Evolutionary conservation across 2,797 vertebrate species (phyloP).

Genomic region (Bradypus variegatus): DNA sequence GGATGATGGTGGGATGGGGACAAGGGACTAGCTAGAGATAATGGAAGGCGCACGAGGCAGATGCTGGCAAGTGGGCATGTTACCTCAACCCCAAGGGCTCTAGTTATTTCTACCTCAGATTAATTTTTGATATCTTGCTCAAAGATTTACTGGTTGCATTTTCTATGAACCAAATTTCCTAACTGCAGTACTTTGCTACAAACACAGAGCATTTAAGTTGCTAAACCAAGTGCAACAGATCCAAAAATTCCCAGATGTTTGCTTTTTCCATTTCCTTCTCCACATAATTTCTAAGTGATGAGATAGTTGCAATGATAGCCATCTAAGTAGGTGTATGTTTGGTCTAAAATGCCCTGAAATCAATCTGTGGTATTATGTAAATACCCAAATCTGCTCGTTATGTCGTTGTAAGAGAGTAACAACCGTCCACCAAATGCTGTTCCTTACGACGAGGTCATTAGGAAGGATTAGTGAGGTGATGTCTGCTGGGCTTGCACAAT

Average conservation of each 20-base stretch:
- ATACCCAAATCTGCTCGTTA: constrained; percentile 64
- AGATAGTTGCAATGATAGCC: constrained; percentile 60
- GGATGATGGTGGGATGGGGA: neutral
- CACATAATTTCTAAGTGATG: constrained; percentile 50
- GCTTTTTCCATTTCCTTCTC: constrained; percentile 16
- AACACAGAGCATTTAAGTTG: constrained; percentile 11
- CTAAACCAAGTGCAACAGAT: neutral
- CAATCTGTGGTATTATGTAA: constrained; percentile 63
- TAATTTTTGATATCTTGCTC: neutral
- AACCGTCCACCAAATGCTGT: constrained; percentile 44
- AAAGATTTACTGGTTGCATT: constrained; percentile 15
- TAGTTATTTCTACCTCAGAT: neutral
- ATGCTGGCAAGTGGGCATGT: neutral
- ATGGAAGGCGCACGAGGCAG: neutral
- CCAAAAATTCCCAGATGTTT: neutral
- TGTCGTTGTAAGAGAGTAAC: constrained; percentile 50
- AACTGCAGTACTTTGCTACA: constrained; percentile 2
- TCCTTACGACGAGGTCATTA: constrained; percentile 66
- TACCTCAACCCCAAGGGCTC: neutral
- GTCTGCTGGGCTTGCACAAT: constrained; percentile 70
- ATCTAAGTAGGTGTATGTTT: constrained; percentile 50
- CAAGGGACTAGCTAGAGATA: neutral
- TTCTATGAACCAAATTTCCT: constrained; percentile 16
- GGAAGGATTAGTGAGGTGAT: constrained; percentile 70
- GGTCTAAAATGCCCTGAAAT: constrained; percentile 65